A percentile compares a stretch with the other conserved stretches of the same genome.
Evolutionary conservation across 2,797 vertebrate genomes (phyloP).

Genomic region (Malacoraja senta): DNA sequence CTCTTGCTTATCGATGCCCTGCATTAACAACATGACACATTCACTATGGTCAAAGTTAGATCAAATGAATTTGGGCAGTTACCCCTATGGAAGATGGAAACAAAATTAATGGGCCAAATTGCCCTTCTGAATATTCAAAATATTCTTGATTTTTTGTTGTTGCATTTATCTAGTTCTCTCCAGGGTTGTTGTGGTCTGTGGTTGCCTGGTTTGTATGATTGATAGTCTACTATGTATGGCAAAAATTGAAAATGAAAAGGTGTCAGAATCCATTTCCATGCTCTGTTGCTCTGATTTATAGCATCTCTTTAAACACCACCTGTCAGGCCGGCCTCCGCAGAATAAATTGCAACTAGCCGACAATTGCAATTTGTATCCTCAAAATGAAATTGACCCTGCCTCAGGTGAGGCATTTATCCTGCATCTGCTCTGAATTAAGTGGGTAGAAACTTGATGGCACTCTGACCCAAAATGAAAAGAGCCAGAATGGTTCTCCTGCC

Average conservation of each 20-base stretch:
- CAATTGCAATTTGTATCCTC: neutral
- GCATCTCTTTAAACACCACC: neutral
- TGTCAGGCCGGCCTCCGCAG: neutral
- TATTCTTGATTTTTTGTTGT: neutral
- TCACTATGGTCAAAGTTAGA: neutral
- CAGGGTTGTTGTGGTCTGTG: neutral
- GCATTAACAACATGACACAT: neutral
- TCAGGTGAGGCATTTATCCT: neutral
- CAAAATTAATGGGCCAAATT: neutral
- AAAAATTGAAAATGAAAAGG: neutral
- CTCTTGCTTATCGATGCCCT: neutral
- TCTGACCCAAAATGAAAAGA: neutral
- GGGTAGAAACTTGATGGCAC: neutral
- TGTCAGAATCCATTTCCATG: conserved; percentile 17
- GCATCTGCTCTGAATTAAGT: neutral
- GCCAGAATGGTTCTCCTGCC: neutral
- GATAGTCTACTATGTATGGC: neutral
- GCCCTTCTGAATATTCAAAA: neutral
- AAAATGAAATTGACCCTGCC: neutral
- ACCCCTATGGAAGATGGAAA: no score
- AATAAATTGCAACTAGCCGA: neutral
- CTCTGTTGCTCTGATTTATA: conserved; percentile 25
- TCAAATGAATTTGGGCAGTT: neutral
- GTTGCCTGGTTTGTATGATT: neutral
- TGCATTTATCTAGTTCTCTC: neutral